Evolutionary conservation across 2,797 vertebrate genomes (phyloP).

Genomic region (Myotis vivesi): DNA sequence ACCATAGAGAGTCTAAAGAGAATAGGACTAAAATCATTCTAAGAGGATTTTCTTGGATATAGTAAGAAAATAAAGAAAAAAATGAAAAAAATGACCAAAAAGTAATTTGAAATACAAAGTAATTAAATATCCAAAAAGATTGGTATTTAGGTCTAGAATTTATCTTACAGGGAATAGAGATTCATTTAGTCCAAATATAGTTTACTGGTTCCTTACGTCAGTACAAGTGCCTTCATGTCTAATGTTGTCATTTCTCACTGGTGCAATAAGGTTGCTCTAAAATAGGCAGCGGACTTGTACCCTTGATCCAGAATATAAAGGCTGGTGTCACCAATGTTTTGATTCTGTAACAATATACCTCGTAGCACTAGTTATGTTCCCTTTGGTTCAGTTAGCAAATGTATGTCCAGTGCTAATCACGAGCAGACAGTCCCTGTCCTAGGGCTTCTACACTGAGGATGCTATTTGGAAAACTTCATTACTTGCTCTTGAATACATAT

Average conservation of each 20-base stretch:
- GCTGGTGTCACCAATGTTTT: background rate
- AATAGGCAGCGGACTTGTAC: background rate
- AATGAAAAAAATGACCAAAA: background rate
- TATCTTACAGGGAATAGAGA: background rate
- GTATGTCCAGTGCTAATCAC: background rate
- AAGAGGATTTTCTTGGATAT: background rate
- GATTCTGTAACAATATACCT: background rate
- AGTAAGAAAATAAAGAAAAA: background rate
- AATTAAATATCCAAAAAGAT: background rate
- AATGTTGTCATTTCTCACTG: background rate
- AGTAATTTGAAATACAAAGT: background rate
- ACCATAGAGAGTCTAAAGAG: background rate
- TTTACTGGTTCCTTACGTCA: background rate
- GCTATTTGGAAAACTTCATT: background rate
- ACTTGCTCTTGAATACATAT: background rate
- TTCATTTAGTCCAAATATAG: background rate
- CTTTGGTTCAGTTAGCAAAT: background rate
- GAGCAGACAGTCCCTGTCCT: background rate
- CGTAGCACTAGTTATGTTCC: background rate
- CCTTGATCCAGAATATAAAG: background rate
- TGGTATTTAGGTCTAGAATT: background rate
- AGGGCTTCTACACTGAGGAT: background rate
- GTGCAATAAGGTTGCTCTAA: background rate
- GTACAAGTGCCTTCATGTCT: background rate
- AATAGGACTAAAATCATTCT: background rate